Evolutionary conservation across 2,113 vertebrate species (phyloP).

Genomic region (Clupea harengus): DNA sequence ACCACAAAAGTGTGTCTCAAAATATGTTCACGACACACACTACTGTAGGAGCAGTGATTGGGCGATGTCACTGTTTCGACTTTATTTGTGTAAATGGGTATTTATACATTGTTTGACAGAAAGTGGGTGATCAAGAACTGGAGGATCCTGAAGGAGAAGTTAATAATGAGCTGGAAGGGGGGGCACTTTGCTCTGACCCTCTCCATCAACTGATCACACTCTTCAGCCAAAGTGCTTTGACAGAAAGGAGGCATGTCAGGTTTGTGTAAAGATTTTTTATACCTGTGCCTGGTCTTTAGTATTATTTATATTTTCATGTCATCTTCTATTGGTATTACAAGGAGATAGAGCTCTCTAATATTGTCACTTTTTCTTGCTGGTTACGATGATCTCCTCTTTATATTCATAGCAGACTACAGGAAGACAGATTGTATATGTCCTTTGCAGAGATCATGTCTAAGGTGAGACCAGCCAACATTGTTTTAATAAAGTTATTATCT

Average conservation of each 20-base stretch:
- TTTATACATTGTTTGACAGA: background rate
- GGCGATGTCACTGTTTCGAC: no score
- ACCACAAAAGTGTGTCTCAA: background rate
- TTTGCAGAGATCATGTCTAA: constrained; percentile 93
- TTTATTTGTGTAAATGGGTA: no score
- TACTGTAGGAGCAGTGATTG: no score
- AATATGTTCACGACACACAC: no score
- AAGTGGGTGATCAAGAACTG: constrained; percentile 34
- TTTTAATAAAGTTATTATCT: background rate
- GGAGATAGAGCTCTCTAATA: background rate
- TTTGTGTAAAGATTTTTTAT: constrained; percentile 27
- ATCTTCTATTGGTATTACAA: background rate
- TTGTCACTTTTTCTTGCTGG: background rate
- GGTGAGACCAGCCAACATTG: constrained; percentile 65
- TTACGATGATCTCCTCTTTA: constrained; percentile 18
- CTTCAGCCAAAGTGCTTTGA: constrained; percentile 87
- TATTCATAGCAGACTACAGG: constrained; percentile 75
- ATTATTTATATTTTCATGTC: background rate
- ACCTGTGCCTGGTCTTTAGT: background rate
- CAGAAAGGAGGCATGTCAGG: constrained; percentile 80
- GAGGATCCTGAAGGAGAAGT: constrained; percentile 52
- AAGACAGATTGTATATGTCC: constrained; percentile 84
- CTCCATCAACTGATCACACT: constrained; percentile 91
- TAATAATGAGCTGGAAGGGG: constrained; percentile 69
- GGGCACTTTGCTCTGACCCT: constrained; percentile 78